These are phyloP conservation scores for Dicrurus megarhynchus DNA, from an alignment of 2,113 vertebrate species.

Conservation along the genomic window DNA sequence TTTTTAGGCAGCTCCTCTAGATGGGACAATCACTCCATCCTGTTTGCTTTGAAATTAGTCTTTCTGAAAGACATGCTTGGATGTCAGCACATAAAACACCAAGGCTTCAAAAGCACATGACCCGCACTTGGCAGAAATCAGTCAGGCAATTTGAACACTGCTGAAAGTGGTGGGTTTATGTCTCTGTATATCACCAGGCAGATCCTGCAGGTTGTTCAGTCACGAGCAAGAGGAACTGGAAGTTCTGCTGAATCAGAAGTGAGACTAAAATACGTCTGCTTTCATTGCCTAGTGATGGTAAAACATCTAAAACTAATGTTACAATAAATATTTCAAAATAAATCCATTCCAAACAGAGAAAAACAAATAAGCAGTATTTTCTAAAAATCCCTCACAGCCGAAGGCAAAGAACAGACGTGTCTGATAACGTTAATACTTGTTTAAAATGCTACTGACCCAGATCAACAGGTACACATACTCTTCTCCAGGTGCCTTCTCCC, in stretches of 20 bases:
- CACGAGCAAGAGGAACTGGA: neutral
- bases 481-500: neutral
- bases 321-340: neutral
- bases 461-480: neutral
- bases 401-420: neutral
- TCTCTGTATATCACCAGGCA: neutral
- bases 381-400: neutral
- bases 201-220: neutral
- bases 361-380: neutral
- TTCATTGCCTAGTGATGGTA: neutral
- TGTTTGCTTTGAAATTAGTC: neutral
- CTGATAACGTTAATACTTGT: neutral
- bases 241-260: neutral
- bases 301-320: neutral
- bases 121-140: neutral
- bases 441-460: neutral
- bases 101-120: neutral
- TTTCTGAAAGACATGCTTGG: neutral
- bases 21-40: neutral
- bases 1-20: neutral
- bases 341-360: neutral
- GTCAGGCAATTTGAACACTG: neutral
- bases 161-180: neutral
- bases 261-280: neutral
- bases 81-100: neutral